Percentiles rank a stretch among this genome's conserved stretches.
These are phyloP conservation scores for Siphamia tubifer DNA, from an alignment of 2,113 vertebrate species.

Conservation along the genomic window DNA sequence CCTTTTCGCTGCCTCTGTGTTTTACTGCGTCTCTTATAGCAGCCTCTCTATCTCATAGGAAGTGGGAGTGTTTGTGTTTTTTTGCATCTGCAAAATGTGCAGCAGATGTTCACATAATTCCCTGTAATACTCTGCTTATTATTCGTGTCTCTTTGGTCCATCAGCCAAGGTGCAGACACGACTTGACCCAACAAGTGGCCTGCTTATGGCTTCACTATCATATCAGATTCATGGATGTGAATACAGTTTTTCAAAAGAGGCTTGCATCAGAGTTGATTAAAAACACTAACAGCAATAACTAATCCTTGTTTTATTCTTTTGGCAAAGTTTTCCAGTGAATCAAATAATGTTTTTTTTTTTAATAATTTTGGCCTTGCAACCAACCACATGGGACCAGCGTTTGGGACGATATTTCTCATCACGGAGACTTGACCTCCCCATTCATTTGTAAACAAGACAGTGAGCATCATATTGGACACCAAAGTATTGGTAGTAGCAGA, in stretches of 20 bases:
- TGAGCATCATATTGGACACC: too few relatives aligned
- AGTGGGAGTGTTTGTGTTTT: conserved; percentile 1
- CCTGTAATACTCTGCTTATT: conserved; percentile 44
- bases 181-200: conserved; percentile 31
- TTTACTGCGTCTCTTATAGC: neutral
- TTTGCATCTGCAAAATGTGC: conserved; percentile 52
- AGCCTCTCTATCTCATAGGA: neutral
- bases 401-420: too few relatives aligned
- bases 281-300: neutral
- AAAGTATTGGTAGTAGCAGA: too few relatives aligned
- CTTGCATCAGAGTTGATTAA: neutral
- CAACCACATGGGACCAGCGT: too few relatives aligned
- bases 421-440: too few relatives aligned
- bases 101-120: conserved; percentile 65
- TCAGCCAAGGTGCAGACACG: conserved; percentile 7
- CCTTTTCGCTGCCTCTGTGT: neutral
- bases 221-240: neutral
- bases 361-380: too few relatives aligned
- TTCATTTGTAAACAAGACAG: too few relatives aligned
- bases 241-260: neutral
- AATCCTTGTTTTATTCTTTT: neutral
- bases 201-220: conserved; percentile 1
- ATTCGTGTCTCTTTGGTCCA: conserved; percentile 34
- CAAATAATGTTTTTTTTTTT: too few relatives aligned
- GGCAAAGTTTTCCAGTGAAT: too few relatives aligned